phyloP scores from a whole-genome alignment of 2,888 invertebrate species.

The Andrena dorsata region DNA sequence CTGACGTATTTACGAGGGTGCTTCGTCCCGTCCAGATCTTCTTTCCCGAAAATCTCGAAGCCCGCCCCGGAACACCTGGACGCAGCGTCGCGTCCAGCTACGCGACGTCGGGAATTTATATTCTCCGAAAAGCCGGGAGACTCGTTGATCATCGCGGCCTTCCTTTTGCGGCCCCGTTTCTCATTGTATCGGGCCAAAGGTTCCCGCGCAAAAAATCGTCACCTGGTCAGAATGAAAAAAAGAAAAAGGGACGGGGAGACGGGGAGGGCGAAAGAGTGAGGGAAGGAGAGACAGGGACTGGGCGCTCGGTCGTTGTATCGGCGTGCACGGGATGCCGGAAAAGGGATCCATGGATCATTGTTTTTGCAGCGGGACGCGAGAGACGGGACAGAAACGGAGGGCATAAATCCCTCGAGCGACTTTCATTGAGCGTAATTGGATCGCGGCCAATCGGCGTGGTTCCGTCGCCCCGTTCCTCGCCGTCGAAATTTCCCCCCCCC shows the following conservation, averaged over 20 bases:
- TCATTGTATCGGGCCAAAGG: conserved; percentile 57
- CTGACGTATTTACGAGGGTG: conserved; percentile 3
- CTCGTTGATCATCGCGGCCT: conserved; percentile 50
- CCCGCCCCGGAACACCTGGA: conserved; percentile 16
- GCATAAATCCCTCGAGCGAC: conserved; percentile 72
- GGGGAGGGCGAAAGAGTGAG: neutral
- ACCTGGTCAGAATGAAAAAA: conserved; percentile 53
- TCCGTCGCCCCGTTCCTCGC: conserved; percentile 36
- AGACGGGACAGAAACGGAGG: conserved; percentile 57
- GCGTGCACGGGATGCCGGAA: conserved; percentile 65
- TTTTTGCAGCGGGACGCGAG: conserved; percentile 62
- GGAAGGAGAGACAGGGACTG: neutral
- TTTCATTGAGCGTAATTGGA: conserved; percentile 76
- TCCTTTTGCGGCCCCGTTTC: conserved; percentile 54
- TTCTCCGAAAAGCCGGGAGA: conserved; percentile 7
- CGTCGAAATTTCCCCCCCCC: conserved; percentile 50
- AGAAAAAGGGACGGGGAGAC: conserved; percentile 5
- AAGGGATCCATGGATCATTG: conserved; percentile 70
- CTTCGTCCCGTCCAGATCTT: neutral
- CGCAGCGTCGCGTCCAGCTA: neutral
- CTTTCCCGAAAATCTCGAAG: conserved; percentile 5
- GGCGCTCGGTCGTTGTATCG: conserved; percentile 29
- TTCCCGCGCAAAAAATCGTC: conserved; percentile 50
- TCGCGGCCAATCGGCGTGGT: conserved; percentile 69
- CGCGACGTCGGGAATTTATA: conserved; percentile 51